A percentile compares a stretch with the other conserved stretches of the same genome.
Conservation (phyloP, 1,140 invertebrate genomes). For the Drosophila pandora region DNA sequence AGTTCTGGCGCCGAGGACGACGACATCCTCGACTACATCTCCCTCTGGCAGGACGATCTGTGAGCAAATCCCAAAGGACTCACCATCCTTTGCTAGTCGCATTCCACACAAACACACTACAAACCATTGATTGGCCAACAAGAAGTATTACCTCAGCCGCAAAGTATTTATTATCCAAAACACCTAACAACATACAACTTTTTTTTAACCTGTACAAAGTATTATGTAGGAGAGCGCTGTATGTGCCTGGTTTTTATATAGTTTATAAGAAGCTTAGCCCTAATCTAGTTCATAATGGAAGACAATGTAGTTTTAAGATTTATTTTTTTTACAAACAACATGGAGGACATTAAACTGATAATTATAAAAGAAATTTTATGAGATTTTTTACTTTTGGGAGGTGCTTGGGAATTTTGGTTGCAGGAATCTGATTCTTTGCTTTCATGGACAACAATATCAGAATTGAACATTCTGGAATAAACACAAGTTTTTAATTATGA, state of each 20-base stretch:
- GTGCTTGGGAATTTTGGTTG: not conserved
- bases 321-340: slow-evolving; percentile 57
- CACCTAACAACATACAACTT: not conserved
- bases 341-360: slow-evolving; percentile 79
- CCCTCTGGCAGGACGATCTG: slow-evolving; percentile 90
- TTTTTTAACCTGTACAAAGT: slow-evolving; percentile 66
- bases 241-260: slow-evolving; percentile 71
- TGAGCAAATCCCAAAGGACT: not conserved
- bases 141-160: slow-evolving; percentile 79
- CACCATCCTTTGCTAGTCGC: slow-evolving; percentile 51
- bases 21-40: slow-evolving; percentile 94
- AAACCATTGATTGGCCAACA: slow-evolving; percentile 66
- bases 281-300: slow-evolving; percentile 68
- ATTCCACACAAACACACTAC: slow-evolving; percentile 26
- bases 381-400: not conserved
- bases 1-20: slow-evolving; percentile 89
- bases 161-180: slow-evolving; percentile 63
- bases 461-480: too few relatives aligned
- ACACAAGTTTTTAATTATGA: too few relatives aligned
- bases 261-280: slow-evolving; percentile 40
- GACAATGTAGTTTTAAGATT: slow-evolving; percentile 67
- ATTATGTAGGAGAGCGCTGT: slow-evolving; percentile 46
- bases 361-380: slow-evolving; percentile 26
- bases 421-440: too few relatives aligned
- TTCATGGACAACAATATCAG: too few relatives aligned